A percentile compares a stretch with the other conserved stretches of the same genome.
Evolutionary conservation across 2,888 invertebrate genomes (phyloP).

Genomic region (Acanthoscelides obtectus): DNA sequence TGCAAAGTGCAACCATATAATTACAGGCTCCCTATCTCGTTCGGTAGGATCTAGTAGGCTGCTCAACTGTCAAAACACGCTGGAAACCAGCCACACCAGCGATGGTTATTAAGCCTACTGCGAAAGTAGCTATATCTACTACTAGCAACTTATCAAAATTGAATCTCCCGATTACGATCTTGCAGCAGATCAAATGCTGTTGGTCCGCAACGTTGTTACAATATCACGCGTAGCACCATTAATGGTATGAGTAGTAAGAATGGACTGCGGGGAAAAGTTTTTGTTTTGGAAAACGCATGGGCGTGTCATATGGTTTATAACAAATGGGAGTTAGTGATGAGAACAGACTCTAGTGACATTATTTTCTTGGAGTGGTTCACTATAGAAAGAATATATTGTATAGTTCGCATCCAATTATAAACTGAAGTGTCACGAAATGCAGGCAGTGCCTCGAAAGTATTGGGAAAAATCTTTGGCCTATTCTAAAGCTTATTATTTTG

Average conservation of each 20-base stretch:
- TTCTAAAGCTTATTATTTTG: too few species aligned
- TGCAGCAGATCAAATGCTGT: neutral
- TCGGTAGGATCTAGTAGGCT: neutral
- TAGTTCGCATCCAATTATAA: too few species aligned
- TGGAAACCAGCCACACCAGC: neutral
- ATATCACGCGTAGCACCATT: neutral
- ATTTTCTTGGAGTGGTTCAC: too few species aligned
- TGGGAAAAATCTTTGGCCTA: too few species aligned
- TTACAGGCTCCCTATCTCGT: neutral
- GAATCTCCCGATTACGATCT: neutral
- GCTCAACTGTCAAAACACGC: neutral
- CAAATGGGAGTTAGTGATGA: too few species aligned
- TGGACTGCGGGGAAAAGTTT: too few species aligned
- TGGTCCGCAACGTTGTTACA: neutral
- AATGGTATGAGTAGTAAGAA: neutral
- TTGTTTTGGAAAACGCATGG: too few species aligned
- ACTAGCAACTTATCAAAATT: neutral
- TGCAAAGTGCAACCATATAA: neutral
- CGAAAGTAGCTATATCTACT: neutral
- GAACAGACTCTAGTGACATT: too few species aligned
- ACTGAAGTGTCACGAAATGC: too few species aligned
- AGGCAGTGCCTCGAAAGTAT: too few species aligned
- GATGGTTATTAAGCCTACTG: neutral
- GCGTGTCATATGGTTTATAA: too few species aligned
- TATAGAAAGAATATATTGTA: too few species aligned